These are phyloP conservation scores for Phataginus tricuspis DNA, from an alignment of 2,797 vertebrate species.

Conservation along the genomic window DNA sequence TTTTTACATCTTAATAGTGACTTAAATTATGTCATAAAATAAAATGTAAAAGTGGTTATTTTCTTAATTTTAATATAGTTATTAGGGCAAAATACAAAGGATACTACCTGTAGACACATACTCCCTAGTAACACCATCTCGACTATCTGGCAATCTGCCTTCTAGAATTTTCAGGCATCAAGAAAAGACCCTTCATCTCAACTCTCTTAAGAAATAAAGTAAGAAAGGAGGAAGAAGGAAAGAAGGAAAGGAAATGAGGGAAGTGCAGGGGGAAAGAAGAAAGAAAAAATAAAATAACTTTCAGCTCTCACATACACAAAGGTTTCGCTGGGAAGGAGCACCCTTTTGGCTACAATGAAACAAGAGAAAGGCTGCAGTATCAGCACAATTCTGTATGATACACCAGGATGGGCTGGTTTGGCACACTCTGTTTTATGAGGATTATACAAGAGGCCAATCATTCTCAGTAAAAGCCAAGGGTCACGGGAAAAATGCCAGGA, in stretches of 20 bases:
- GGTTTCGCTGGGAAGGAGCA: neutral
- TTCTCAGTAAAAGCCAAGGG: neutral
- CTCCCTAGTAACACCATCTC: neutral
- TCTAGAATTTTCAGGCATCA: neutral
- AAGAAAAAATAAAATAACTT: neutral
- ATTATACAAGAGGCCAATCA: neutral
- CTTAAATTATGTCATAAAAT: neutral
- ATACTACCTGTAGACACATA: neutral
- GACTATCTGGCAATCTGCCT: neutral
- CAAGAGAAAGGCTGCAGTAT: neutral
- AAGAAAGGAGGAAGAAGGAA: neutral
- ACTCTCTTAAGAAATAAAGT: neutral
- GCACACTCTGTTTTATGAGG: neutral
- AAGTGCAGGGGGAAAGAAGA: neutral
- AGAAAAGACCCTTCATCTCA: neutral
- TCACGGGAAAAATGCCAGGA: neutral
- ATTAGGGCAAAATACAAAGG: neutral
- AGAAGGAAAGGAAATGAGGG: neutral
- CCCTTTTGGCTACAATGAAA: neutral
- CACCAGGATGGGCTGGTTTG: neutral
- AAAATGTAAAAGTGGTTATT: neutral
- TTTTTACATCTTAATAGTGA: neutral
- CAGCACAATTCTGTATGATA: neutral
- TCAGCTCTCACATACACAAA: neutral
- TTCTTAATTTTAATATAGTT: neutral